Evolutionary conservation across 1,140 invertebrate genomes (phyloP).

Genomic region (Calephelis nemesis): DNA sequence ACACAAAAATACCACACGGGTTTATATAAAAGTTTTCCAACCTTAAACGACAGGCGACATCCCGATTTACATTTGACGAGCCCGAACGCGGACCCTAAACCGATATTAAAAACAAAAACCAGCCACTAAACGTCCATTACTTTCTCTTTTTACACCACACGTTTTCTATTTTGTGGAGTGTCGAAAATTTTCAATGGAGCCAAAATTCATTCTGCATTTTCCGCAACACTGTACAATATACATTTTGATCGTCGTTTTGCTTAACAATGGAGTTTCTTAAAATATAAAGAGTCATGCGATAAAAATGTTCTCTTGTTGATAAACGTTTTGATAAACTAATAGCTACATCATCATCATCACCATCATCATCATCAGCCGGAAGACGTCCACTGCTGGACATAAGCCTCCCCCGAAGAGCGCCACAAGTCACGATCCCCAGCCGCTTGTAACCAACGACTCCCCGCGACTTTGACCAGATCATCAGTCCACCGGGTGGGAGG

Average conservation of each 20-base stretch:
- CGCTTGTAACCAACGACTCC: no score
- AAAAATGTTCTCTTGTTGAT: no score
- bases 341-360: no score
- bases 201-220: slow-evolving; percentile 13
- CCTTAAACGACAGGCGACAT: neutral
- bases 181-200: slow-evolving; percentile 18
- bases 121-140: slow-evolving; percentile 10
- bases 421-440: no score
- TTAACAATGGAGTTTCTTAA: slow-evolving; percentile 7
- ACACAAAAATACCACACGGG: no score
- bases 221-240: slow-evolving; percentile 5
- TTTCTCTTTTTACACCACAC: slow-evolving; percentile 13
- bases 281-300: neutral
- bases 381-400: no score
- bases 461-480: no score
- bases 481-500: no score
- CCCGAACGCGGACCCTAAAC: slow-evolving; percentile 3
- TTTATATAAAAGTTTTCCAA: no score
- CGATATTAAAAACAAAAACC: slow-evolving; percentile 12
- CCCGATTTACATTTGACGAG: slow-evolving; percentile 5
- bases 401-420: no score
- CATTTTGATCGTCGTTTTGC: neutral
- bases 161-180: slow-evolving; percentile 12
- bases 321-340: no score
- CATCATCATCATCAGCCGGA: no score